Evolutionary conservation across 1,140 invertebrate species (phyloP).

Genomic region (Drosophila guanche): DNA sequence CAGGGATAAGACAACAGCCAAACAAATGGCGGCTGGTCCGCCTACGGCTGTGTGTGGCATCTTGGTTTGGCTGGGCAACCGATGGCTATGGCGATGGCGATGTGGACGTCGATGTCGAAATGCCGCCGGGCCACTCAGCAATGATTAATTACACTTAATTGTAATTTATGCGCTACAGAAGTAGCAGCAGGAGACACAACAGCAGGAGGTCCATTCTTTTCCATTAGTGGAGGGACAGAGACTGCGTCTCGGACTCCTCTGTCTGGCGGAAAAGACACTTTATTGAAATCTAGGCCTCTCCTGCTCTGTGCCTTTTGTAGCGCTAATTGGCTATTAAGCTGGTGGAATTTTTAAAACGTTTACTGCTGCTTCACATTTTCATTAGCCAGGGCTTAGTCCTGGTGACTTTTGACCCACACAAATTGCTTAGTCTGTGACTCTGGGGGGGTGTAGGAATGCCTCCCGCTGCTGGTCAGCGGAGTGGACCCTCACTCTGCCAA

Average conservation of each 20-base stretch:
- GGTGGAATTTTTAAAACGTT: conserved; percentile 56
- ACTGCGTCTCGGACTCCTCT: not conserved
- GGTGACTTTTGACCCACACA: conserved; percentile 40
- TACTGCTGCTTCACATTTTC: conserved; percentile 39
- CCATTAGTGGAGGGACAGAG: conserved; percentile 43
- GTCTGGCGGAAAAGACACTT: conserved; percentile 31
- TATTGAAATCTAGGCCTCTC: conserved; percentile 65
- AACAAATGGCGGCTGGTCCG: conserved; percentile 68
- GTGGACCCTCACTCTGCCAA: conserved; percentile 23
- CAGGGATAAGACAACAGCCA: conserved; percentile 30
- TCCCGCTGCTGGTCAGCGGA: conserved; percentile 60
- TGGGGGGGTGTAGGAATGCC: conserved; percentile 12
- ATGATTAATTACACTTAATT: conserved; percentile 81
- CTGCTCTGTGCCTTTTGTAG: conserved; percentile 38
- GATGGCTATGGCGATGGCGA: conserved; percentile 1
- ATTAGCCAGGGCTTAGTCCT: conserved; percentile 45
- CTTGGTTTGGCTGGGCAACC: conserved; percentile 38
- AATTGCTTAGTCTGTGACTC: conserved; percentile 8
- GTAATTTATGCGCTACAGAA: conserved; percentile 69
- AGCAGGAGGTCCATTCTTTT: conserved; percentile 34
- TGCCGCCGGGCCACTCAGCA: conserved; percentile 54
- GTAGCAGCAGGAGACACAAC: not conserved
- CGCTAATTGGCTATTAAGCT: conserved; percentile 74
- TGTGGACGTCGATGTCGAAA: conserved; percentile 26
- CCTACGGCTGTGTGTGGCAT: conserved; percentile 41